These are phyloP conservation scores for Eulemur macaco DNA, from an alignment of 2,113 vertebrate genomes.

Conservation along the genomic window DNA sequence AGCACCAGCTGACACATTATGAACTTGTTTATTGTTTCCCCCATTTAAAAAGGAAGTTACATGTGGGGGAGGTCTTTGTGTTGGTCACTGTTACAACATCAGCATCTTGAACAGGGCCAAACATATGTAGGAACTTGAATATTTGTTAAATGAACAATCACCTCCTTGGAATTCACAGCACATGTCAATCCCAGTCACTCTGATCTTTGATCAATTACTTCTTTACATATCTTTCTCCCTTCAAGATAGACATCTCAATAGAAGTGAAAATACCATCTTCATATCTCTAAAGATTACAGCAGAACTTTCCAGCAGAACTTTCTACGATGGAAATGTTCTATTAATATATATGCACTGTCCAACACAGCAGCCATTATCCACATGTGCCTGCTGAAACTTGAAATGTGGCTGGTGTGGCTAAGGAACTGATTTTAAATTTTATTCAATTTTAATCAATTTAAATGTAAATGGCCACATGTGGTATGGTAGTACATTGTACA, in stretches of 20 bases:
- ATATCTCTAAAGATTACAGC: neutral
- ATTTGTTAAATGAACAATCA: neutral
- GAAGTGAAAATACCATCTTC: neutral
- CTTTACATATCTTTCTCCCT: neutral
- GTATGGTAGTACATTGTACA: too few species aligned
- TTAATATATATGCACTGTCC: too few species aligned
- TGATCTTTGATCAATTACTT: neutral
- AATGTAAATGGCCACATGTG: neutral
- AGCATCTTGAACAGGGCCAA: neutral
- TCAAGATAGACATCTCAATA: neutral
- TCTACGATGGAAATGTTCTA: neutral
- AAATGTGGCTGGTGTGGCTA: neutral
- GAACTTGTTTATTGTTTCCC: neutral
- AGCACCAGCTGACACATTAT: neutral
- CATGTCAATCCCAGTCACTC: neutral
- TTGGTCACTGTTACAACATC: neutral
- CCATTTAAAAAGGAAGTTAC: neutral
- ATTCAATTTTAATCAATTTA: neutral
- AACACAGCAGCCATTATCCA: neutral
- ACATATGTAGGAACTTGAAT: neutral
- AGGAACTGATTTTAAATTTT: neutral
- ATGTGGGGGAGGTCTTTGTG: neutral
- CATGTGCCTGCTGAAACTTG: neutral
- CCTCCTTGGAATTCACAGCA: neutral
- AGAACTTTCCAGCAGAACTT: neutral